phyloP scores from a whole-genome alignment of 2,113 vertebrate species.

The Phalacrocorax pelagicus region DNA sequence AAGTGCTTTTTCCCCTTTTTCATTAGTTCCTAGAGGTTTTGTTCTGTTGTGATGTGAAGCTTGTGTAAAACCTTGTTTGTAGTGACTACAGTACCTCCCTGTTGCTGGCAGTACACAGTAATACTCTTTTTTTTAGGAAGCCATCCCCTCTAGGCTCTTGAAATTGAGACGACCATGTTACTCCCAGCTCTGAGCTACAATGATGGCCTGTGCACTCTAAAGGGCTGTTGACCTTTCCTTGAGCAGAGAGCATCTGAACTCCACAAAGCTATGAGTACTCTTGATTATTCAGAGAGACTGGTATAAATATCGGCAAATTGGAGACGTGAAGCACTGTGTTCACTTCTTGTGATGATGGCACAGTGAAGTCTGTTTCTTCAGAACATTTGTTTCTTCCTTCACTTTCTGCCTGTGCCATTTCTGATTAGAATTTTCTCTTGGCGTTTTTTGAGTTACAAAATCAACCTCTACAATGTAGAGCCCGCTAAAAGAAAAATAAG shows the following conservation, averaged over 20 bases:
- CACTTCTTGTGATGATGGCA: not conserved
- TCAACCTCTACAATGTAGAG: not conserved
- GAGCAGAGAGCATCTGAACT: not conserved
- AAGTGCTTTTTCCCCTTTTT: not conserved
- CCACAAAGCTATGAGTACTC: not conserved
- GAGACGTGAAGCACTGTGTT: not conserved
- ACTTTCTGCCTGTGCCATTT: not conserved
- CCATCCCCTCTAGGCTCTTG: not conserved
- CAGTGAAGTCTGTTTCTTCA: not conserved
- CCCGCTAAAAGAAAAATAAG: not conserved
- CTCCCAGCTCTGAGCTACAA: not conserved
- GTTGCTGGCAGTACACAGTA: rapidly evolving
- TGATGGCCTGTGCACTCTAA: not conserved
- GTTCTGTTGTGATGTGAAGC: not conserved
- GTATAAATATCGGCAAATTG: not conserved
- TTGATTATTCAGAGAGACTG: not conserved
- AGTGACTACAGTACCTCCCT: not conserved
- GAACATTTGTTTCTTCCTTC: not conserved
- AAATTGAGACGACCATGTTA: not conserved
- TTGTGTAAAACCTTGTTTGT: not conserved
- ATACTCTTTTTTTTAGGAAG: not conserved
- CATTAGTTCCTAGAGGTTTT: not conserved
- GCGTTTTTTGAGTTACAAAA: not conserved
- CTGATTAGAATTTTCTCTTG: not conserved
- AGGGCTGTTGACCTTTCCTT: not conserved